Percentiles rank a stretch among this genome's conserved stretches.
Evolutionary conservation across 2,113 vertebrate species (phyloP).

Genomic region (Myocastor coypus): DNA sequence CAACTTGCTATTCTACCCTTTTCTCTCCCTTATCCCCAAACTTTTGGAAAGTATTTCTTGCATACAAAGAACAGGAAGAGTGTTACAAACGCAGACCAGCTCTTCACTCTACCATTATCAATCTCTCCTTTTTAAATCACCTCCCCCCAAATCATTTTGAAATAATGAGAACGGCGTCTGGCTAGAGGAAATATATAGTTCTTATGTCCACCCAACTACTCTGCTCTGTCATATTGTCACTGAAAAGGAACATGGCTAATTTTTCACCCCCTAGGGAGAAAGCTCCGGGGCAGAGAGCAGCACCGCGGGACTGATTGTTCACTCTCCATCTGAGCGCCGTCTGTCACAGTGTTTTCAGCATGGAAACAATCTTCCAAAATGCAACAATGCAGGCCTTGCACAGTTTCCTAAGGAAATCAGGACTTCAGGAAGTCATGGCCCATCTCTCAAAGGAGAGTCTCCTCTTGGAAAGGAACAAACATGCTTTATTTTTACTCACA

Average conservation of each 20-base stretch:
- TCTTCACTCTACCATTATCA: neutral
- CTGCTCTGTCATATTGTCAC: neutral
- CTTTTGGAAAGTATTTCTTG: conserved; percentile 28
- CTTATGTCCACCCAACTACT: neutral
- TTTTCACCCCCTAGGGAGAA: neutral
- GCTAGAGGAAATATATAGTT: neutral
- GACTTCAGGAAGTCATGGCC: neutral
- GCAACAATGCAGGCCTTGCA: neutral
- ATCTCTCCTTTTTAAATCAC: neutral
- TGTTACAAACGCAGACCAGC: neutral
- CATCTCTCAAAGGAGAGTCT: neutral
- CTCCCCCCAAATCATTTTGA: neutral
- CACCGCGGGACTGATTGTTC: neutral
- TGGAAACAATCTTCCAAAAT: neutral
- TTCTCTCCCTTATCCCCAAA: neutral
- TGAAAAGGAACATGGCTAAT: neutral
- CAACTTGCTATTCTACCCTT: neutral
- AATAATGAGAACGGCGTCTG: neutral
- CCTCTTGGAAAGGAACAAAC: neutral
- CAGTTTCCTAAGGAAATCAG: neutral
- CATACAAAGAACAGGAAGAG: neutral
- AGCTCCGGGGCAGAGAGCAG: neutral
- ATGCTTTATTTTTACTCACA: neutral
- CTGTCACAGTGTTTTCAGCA: neutral
- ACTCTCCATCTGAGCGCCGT: neutral